Conservation (phyloP, 2,797 vertebrate species). For the Melanotaenia nigrans region DNA sequence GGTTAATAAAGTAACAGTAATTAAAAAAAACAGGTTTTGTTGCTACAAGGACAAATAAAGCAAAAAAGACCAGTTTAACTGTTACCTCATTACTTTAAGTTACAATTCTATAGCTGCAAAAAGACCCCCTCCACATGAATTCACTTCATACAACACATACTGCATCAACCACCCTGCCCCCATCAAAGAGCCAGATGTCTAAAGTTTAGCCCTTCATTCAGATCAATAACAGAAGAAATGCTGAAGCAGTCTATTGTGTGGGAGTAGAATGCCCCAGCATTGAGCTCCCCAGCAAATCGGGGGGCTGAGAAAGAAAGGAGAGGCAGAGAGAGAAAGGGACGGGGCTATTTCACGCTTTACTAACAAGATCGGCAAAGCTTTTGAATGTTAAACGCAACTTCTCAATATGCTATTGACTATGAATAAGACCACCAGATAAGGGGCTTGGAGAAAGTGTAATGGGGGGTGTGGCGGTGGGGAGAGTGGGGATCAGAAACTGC, state of each 20-base stretch:
- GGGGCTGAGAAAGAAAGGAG: conserved; percentile 35
- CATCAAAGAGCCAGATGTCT: conserved; percentile 85
- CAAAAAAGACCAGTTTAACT: conserved; percentile 21
- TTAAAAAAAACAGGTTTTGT: background rate
- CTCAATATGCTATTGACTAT: conserved; percentile 76
- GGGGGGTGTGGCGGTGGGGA: conserved; percentile 40
- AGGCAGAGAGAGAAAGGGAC: conserved; percentile 61
- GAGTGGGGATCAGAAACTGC: conserved; percentile 76
- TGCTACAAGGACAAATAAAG: conserved; percentile 6
- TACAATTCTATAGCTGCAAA: conserved; percentile 21
- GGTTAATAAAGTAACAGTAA: too few relatives aligned
- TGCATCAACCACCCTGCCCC: conserved; percentile 53
- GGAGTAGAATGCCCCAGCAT: conserved; percentile 80
- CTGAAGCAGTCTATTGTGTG: conserved; percentile 84
- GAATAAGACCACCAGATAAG: conserved; percentile 86
- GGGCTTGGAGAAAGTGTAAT: conserved; percentile 51
- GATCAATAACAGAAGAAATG: conserved; percentile 84
- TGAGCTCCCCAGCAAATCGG: conserved; percentile 66
- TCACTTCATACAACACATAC: conserved; percentile 59
- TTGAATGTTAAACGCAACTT: conserved; percentile 84
- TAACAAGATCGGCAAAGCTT: conserved; percentile 84
- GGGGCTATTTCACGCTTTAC: conserved; percentile 86
- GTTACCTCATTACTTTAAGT: conserved; percentile 12
- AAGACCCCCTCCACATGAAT: conserved; percentile 23
- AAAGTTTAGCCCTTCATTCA: conserved; percentile 80